phyloP scores from a whole-genome alignment of 2,797 vertebrate species.

The Octomys mimax region DNA sequence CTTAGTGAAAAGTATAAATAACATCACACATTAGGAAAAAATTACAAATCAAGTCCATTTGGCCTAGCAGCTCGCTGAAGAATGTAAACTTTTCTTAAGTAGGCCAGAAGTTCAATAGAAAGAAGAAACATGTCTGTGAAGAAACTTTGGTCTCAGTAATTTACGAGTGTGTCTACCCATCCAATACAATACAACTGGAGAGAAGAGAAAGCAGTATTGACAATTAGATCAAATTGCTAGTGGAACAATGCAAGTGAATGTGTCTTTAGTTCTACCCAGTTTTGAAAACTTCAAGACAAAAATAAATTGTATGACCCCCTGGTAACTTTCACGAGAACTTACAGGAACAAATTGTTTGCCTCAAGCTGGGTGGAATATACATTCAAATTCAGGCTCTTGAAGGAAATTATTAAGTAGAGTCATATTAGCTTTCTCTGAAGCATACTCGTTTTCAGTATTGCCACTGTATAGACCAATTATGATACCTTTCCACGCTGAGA shows the following conservation, averaged over 20 bases:
- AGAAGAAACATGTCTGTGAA: conserved; percentile 60
- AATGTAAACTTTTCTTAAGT: conserved; percentile 42
- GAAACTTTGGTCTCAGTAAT: conserved; percentile 74
- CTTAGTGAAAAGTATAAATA: background rate
- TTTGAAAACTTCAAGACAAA: conserved; percentile 89
- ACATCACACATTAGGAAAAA: background rate
- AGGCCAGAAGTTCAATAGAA: conserved; percentile 5
- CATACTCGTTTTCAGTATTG: conserved; percentile 90
- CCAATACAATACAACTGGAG: background rate
- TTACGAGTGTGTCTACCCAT: conserved; percentile 70
- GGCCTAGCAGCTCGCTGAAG: conserved; percentile 30
- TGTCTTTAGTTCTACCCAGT: conserved; percentile 85
- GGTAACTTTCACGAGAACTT: conserved; percentile 90
- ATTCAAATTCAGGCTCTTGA: conserved; percentile 91
- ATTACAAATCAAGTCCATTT: background rate
- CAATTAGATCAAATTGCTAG: conserved; percentile 87
- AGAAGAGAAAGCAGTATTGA: conserved; percentile 71
- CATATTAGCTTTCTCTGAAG: conserved; percentile 92
- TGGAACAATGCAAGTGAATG: conserved; percentile 85
- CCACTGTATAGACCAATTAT: conserved; percentile 92
- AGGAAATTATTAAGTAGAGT: conserved; percentile 93
- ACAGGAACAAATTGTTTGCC: conserved; percentile 91
- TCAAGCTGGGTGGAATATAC: conserved; percentile 92
- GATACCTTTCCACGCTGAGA: conserved; percentile 91
- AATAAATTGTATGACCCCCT: conserved; percentile 90